Evolutionary conservation across 2,113 vertebrate genomes (phyloP), one percentile per base, ranked within the genome.

Genomic region (Atrichornis clamosus): DNA sequence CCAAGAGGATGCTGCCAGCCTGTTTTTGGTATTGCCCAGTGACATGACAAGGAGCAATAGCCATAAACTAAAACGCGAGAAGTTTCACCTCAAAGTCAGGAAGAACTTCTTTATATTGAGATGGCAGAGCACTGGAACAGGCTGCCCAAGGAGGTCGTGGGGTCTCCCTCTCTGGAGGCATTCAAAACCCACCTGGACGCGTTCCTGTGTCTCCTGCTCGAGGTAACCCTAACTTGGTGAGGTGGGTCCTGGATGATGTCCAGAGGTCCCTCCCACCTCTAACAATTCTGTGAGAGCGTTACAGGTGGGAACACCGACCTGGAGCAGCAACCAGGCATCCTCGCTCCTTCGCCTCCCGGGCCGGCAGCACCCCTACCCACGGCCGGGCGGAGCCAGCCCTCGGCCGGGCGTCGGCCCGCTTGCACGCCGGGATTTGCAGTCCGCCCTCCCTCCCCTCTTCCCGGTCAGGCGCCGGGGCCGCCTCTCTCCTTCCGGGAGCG

Each of bases 221-320:
- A 47, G 16, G n/a, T n/a, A 39, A 22, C 37, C 24, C 13, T 21
- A 46, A 7, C 28, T 46, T 18, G 46, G 39, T 28, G 33, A 23
- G 5, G 8, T 3, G 10, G 19, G 27, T 37, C 16, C 28, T 30
- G 19, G 23, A 18, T 21, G 20, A 53, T 39, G 15, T 26, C 53
- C 17, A 53, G 24, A n/a, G 44, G 7, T 6, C 18, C 6, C 7
- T 35, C 7, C 17, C 42, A 41, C 1, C 24, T 3, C 32, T 27
- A 22, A 10, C 26, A 80, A 10, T 10, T 3, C 24, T 2, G 24
- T 0, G 8, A 28, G 12, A 19, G 1, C 8, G 2, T 0, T 19
- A 12, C 37, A 22, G 11, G 2, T 0, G 33, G 11, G 10, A 53
- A 3, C 1, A 1, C 17, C 6, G 5, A 5, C 5, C 9, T 0